Evolutionary conservation across 2,888 invertebrate genomes (phyloP).

Genomic region (Andrena fulva): DNA sequence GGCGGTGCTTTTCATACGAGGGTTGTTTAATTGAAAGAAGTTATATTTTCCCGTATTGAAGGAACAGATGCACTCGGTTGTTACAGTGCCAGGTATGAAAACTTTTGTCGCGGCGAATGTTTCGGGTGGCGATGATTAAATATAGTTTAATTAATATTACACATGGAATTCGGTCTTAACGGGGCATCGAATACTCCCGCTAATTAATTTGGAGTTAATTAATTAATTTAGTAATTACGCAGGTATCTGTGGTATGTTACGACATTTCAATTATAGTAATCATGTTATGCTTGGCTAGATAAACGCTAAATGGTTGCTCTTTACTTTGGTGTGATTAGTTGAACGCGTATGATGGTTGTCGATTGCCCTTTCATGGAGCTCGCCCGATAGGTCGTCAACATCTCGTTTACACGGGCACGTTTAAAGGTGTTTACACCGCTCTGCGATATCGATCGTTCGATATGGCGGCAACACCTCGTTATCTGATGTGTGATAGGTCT

Average conservation of each 20-base stretch:
- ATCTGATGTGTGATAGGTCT: conserved; percentile 38
- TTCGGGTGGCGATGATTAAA: not conserved
- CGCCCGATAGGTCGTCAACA: not conserved
- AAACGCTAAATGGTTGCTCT: not conserved
- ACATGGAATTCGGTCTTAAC: not conserved
- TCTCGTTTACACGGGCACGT: conserved; percentile 20
- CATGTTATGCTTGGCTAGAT: not conserved
- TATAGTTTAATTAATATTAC: not conserved
- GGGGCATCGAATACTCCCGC: not conserved
- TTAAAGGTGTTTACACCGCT: conserved; percentile 43
- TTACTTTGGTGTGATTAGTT: conserved; percentile 7
- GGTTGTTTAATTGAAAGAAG: too few relatives aligned
- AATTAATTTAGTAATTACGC: conserved; percentile 25
- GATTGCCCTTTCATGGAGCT: conserved; percentile 2
- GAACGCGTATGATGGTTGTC: conserved; percentile 8
- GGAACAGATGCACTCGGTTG: too few relatives aligned
- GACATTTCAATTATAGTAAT: conserved; percentile 5
- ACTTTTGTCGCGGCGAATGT: too few relatives aligned
- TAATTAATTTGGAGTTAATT: conserved; percentile 8
- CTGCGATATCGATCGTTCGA: conserved; percentile 51
- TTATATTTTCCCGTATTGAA: too few relatives aligned
- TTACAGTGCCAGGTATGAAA: too few relatives aligned
- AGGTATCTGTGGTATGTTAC: not conserved
- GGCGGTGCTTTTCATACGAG: too few relatives aligned
- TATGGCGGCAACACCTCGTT: conserved; percentile 51